A percentile compares a stretch with the other conserved stretches of the same genome.
phyloP scores from a whole-genome alignment of 2,797 vertebrate species.

The Melanotaenia pygmaea region DNA sequence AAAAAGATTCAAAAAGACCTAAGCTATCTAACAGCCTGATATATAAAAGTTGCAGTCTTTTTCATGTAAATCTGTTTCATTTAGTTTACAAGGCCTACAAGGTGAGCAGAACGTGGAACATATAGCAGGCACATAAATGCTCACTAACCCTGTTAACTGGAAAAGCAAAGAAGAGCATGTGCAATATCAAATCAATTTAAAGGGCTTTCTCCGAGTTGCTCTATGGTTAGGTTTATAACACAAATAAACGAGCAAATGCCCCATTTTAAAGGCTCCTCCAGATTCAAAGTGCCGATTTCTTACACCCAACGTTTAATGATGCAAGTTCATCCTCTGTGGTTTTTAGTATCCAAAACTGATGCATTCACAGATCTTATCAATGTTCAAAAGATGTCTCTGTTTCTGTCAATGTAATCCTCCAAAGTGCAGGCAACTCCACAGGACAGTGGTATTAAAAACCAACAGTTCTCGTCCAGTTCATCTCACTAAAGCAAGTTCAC shows the following conservation, averaged over 20 bases:
- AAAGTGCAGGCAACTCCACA: background rate
- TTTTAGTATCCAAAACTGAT: constrained; percentile 10
- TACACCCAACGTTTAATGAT: background rate
- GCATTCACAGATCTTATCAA: background rate
- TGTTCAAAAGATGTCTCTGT: background rate
- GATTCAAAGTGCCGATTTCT: constrained; percentile 7
- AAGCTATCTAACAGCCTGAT: constrained; percentile 20
- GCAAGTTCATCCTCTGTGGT: background rate
- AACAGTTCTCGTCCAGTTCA: background rate
- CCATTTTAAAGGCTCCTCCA: background rate
- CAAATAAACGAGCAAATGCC: background rate
- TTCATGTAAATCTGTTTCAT: constrained; percentile 39
- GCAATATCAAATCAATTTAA: constrained; percentile 6
- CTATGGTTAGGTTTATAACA: background rate
- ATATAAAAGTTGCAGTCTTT: constrained; percentile 10
- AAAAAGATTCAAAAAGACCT: constrained; percentile 20
- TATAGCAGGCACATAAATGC: constrained; percentile 67
- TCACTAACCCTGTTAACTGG: constrained; percentile 48
- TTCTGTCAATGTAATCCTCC: background rate
- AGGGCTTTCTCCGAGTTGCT: constrained; percentile 1
- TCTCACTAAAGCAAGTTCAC: constrained; percentile 31
- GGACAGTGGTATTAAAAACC: constrained; percentile 13
- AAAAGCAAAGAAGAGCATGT: constrained; percentile 35
- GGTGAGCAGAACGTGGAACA: constrained; percentile 60
- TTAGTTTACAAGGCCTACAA: constrained; percentile 65